phyloP scores from a whole-genome alignment of 2,797 vertebrate species.

The Crypturellus tataupa region DNA sequence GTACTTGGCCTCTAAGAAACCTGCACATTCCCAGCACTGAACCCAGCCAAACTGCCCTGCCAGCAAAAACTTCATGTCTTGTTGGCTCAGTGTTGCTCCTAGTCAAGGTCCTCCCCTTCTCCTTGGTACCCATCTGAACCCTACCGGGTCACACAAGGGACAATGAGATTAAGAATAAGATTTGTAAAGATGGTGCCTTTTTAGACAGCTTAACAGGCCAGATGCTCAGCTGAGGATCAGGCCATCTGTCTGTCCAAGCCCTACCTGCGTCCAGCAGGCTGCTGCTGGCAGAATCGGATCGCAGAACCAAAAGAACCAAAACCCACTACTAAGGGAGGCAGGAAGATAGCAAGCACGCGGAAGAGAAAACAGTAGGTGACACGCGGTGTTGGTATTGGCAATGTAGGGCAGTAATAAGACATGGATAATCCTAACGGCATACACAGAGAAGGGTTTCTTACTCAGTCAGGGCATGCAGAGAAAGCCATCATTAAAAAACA shows the following conservation, averaged over 20 bases:
- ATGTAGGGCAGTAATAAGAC: not conserved
- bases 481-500: not conserved
- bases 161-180: slow-evolving; percentile 54
- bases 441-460: not conserved
- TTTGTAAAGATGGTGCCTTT: slow-evolving; percentile 68
- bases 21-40: not conserved
- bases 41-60: not conserved
- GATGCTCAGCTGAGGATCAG: slow-evolving; percentile 59
- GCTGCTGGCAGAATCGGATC: not conserved
- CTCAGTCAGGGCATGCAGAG: not conserved
- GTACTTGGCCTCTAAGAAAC: not conserved
- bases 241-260: slow-evolving; percentile 48
- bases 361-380: not conserved
- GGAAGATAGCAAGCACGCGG: not conserved
- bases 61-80: not conserved
- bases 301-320: not conserved
- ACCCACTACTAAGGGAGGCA: not conserved
- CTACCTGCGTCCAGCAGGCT: slow-evolving; percentile 58
- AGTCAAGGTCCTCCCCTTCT: not conserved
- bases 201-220: slow-evolving; percentile 59
- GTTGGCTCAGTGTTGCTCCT: not conserved
- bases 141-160: slow-evolving; percentile 48
- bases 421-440: not conserved
- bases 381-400: not conserved
- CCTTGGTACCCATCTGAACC: slow-evolving; percentile 34